Percentiles rank a stretch among this genome's conserved stretches.
These are phyloP conservation scores for Colossoma macropomum DNA, from an alignment of 2,113 vertebrate genomes.

Conservation along the genomic window DNA sequence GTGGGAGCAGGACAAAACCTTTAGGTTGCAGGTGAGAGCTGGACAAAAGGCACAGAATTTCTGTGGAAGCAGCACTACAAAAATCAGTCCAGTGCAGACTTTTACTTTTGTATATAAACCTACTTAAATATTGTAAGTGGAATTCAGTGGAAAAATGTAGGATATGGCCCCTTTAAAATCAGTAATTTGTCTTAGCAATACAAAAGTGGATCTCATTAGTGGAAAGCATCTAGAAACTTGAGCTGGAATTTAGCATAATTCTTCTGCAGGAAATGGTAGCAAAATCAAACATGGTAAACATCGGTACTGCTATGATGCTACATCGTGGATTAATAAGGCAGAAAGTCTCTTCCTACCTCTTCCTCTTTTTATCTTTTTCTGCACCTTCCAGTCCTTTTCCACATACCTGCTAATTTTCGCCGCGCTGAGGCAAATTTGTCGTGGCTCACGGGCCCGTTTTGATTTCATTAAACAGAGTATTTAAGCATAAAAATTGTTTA, in stretches of 20 bases:
- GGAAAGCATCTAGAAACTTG: not conserved
- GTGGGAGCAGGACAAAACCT: too few species aligned
- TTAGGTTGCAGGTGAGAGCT: too few species aligned
- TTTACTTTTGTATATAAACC: too few species aligned
- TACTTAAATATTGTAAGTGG: too few species aligned
- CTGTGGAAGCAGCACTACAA: too few species aligned
- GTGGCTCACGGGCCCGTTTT: constrained; percentile 86
- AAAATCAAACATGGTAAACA: not conserved
- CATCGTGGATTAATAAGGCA: not conserved
- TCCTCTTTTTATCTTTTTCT: constrained; percentile 46
- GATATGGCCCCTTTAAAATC: not conserved
- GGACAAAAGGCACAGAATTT: too few species aligned
- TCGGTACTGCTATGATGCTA: not conserved
- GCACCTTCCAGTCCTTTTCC: constrained; percentile 61
- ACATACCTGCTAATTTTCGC: constrained; percentile 87
- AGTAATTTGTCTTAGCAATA: not conserved
- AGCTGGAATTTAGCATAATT: not conserved
- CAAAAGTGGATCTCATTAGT: not conserved
- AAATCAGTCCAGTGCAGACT: too few species aligned
- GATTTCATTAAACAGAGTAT: constrained; percentile 99
- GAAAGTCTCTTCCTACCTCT: not conserved
- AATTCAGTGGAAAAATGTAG: too few species aligned
- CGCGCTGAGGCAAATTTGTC: constrained; percentile 90
- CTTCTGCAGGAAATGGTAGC: not conserved
- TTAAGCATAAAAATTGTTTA: constrained; percentile 99